Evolutionary conservation across 2,797 vertebrate genomes (phyloP).

Genomic region (Thripadectes ignobilis): DNA sequence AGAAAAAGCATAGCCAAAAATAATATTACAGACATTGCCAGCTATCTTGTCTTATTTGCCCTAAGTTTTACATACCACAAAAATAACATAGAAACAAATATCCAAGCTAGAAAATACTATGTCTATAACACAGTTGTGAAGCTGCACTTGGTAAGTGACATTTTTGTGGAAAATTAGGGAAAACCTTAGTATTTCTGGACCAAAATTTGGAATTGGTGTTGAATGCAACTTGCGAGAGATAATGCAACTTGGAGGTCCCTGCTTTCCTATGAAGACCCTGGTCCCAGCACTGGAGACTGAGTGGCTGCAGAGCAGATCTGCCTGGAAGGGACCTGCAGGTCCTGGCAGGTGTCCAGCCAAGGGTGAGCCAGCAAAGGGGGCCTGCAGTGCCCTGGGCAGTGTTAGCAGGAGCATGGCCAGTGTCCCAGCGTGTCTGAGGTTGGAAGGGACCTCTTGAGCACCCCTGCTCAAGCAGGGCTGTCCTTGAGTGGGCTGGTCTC

Average conservation of each 20-base stretch:
- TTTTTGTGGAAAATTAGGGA: background rate
- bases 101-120: rapidly evolving
- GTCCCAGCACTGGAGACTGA: background rate
- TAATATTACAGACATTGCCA: background rate
- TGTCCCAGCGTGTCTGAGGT: background rate
- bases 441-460: background rate
- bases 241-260: background rate
- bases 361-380: background rate
- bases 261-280: background rate
- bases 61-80: background rate
- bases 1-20: rapidly evolving
- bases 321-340: background rate
- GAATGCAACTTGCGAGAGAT: background rate
- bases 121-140: background rate
- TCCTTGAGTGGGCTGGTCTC: background rate
- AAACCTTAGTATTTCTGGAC: background rate
- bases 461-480: rapidly evolving
- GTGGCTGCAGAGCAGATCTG: too few relatives aligned
- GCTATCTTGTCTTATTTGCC: background rate
- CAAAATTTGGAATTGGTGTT: background rate
- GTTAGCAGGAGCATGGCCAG: background rate
- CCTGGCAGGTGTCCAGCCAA: background rate
- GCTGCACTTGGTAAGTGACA: background rate
- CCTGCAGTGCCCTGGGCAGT: background rate
- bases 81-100: background rate